Evolutionary conservation across 2,113 vertebrate genomes (phyloP).

Genomic region (Drymodes brunneopygia): DNA sequence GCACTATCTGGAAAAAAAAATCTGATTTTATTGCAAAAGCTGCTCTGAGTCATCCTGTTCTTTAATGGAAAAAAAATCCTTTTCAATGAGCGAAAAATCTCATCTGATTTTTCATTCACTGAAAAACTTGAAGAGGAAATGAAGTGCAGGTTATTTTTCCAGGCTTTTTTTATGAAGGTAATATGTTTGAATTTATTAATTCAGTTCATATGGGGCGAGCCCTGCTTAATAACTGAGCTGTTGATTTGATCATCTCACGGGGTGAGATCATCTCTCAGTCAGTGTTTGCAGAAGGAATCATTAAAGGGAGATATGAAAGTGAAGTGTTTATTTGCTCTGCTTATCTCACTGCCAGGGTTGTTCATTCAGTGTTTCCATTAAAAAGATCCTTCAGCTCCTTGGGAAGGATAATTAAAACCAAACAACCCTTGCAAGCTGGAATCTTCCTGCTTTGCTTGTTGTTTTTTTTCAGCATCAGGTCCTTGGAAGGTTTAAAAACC

Average conservation of each 20-base stretch:
- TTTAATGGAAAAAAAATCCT: background rate
- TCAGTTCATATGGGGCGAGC: background rate
- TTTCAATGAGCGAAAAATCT: background rate
- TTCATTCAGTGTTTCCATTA: background rate
- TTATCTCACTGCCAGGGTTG: background rate
- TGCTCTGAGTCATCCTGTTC: background rate
- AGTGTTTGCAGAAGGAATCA: background rate
- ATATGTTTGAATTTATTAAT: background rate
- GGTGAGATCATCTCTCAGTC: background rate
- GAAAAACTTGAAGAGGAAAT: background rate
- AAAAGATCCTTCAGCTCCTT: background rate
- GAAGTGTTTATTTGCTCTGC: slow-evolving; percentile 28
- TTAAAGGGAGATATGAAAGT: background rate
- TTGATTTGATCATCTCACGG: background rate
- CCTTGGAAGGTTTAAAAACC: background rate
- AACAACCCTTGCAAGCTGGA: background rate
- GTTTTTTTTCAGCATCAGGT: background rate
- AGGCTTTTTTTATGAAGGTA: background rate
- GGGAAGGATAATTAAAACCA: slow-evolving; percentile 24
- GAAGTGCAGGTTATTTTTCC: background rate
- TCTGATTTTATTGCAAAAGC: background rate
- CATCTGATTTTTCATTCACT: background rate
- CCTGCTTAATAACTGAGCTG: background rate
- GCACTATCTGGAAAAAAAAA: background rate
- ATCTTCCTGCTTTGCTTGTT: background rate